Base-by-base conservation (phyloP, 2,888 invertebrate species). In the Argyresthia goedartella region DNA sequence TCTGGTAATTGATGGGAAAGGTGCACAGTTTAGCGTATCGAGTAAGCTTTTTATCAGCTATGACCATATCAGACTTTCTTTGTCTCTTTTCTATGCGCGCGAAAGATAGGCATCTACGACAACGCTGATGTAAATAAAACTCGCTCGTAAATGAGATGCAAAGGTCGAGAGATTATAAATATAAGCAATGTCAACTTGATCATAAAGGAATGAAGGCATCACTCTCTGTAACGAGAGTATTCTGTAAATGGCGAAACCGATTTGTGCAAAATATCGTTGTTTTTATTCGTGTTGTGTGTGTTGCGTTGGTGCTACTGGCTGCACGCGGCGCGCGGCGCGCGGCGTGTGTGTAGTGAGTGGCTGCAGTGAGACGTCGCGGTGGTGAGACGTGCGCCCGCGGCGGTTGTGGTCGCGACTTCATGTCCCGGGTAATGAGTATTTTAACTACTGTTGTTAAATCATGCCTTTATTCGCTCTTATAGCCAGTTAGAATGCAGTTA, bases 1-100 rank as follows among this genome's bases (percentile, higher is more conserved):
- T 81, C 52, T 77, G 75, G 71, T 82, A 82, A 82, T 82, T 84
- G 84, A 84, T 84, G 81, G 80, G 71, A 81, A 84, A 84, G 82
- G 81, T 82, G 82, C 74, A 73, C 25, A 16, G 16, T 49, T 42
- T 41, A 41, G 16, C 6, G 39, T 42, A 41, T 49, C 49, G 39
- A 10, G 41, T 16, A 13, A 33, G 34, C 14, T 51, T 51, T 73
- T 76, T 77, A 67, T 71, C 68, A 65, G 59, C 57, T 58, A 51
- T 61, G 54, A 60, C 71, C 71, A 61, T 71, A 70, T 64, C 67
- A 64, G 69, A 70, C 35, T 35, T 11, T 66, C 70, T 69, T 57
- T 63, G 55, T 54, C 59, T 59, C 60, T 58, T 59, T 58, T 25
- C 35, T 4, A 47, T 11, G 33, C 11, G 13, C 25, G 25, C 25